A percentile compares a stretch with the other conserved stretches of the same genome.
Evolutionary conservation across 30 jellyfish, hydroid and myxozoan species (phyloP).

Genomic region (Cassiopea xamachana): DNA sequence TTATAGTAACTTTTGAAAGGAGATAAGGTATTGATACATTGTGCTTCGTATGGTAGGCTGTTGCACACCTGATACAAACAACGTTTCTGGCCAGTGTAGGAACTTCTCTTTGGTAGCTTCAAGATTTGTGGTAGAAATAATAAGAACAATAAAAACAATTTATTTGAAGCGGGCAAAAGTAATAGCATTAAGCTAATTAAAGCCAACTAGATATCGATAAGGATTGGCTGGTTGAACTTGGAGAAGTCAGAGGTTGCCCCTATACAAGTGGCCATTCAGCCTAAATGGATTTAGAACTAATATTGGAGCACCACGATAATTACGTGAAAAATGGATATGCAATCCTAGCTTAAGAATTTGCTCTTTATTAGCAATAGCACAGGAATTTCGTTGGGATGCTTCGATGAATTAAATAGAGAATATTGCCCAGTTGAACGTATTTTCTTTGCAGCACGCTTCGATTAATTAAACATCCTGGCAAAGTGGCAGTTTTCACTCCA

Average conservation of each 20-base stretch:
- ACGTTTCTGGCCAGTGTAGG: too few species aligned
- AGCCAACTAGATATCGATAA: too few species aligned
- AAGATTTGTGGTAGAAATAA: too few species aligned
- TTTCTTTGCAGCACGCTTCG: not conserved
- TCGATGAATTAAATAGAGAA: not conserved
- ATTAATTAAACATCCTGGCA: not conserved
- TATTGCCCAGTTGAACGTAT: not conserved
- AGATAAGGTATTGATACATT: too few species aligned
- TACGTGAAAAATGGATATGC: not conserved
- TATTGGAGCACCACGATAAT: not conserved
- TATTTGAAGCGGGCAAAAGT: too few species aligned
- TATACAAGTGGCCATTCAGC: not conserved
- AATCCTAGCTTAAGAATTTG: not conserved
- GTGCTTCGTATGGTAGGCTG: too few species aligned
- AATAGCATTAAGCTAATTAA: too few species aligned
- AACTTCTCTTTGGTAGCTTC: too few species aligned
- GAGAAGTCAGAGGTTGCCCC: not conserved
- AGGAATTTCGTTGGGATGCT: not conserved
- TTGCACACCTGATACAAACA: too few species aligned
- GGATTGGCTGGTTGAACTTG: too few species aligned
- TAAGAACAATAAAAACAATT: too few species aligned
- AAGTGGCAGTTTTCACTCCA: not conserved
- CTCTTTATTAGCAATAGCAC: not conserved
- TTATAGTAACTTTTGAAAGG: too few species aligned
- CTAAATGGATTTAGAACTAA: not conserved